Evolutionary conservation across 2,888 invertebrate species (phyloP).

Genomic region (Tinea pellionella): DNA sequence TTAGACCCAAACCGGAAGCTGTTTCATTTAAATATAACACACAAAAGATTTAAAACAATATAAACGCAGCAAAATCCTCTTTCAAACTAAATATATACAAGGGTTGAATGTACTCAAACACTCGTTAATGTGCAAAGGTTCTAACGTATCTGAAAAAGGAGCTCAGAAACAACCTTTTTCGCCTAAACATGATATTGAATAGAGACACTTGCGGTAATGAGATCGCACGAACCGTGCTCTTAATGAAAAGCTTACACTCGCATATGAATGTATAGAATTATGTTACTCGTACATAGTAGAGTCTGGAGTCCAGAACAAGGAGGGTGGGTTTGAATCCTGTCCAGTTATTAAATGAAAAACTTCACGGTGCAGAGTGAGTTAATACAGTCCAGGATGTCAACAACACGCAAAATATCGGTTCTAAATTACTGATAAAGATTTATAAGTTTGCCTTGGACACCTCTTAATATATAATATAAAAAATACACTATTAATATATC

Average conservation of each 20-base stretch:
- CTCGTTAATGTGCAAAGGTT: not conserved
- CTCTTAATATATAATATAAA: no score
- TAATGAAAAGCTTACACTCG: not conserved
- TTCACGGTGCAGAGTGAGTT: no score
- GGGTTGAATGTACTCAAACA: not conserved
- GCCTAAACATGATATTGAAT: not conserved
- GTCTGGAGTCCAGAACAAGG: no score
- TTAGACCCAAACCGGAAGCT: no score
- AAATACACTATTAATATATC: no score
- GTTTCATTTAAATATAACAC: not conserved
- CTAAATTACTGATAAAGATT: no score
- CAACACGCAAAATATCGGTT: no score
- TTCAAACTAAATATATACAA: not conserved
- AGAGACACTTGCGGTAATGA: conserved; percentile 14
- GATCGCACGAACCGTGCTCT: not conserved
- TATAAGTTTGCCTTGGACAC: no score
- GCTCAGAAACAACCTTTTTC: not conserved
- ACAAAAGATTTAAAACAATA: not conserved
- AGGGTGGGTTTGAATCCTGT: no score
- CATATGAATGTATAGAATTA: not conserved
- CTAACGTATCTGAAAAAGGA: not conserved
- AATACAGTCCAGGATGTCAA: no score
- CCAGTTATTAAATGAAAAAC: no score
- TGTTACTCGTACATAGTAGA: not conserved
- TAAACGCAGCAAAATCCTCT: not conserved